Base-by-base conservation (phyloP, 2,113 vertebrate genomes). In the Sinosuthora webbiana region DNA sequence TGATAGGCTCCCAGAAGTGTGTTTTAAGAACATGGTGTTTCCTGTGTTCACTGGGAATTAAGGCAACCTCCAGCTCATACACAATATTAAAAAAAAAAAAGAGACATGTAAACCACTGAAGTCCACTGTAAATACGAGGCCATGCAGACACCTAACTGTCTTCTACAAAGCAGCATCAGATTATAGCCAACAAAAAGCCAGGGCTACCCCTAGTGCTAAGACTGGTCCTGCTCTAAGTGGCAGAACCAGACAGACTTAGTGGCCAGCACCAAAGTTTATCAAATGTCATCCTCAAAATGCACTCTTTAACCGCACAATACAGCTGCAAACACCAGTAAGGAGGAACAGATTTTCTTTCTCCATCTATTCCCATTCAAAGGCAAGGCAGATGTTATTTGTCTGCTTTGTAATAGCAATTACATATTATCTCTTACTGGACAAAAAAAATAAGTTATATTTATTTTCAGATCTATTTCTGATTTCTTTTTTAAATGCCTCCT, bases 1-100 rank as follows among this genome's bases (percentile, higher is more conserved):
- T 11, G 96, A 97, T 96, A 96, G 92, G 90, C 73, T 90, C 56
- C 1, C 39, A 89, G 83, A 96, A 90, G 86, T 30, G 79, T 93
- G 75, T 94, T 96, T 96, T 49, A 93, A 95, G 93, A 95, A 94
- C 83, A 67, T 1, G 18, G 63, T 35, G 85, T 75, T 94, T 96
- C 78, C 87, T 83, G 59, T 9, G 47, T 41, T 90, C 20, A 25
- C 35, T 57, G 79, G 37, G 56, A 93, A 86, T 13, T 69, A 50
- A 85, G 62, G 35, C 0, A 0, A 39, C 47, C 87, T 64, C 73
- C 56, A 86, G 23, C 28, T 68, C 5, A 0, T 56, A 68, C 8
- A 9, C 31, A 57, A 6, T 45, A 77, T 37, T 37, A 67, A 41
- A 24, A 42, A 20, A 8, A 47, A 47, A 22, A 47, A 47, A 11